Evolutionary conservation across 2,888 invertebrate genomes (phyloP).

Genomic region (Ypsolopha sequella): DNA sequence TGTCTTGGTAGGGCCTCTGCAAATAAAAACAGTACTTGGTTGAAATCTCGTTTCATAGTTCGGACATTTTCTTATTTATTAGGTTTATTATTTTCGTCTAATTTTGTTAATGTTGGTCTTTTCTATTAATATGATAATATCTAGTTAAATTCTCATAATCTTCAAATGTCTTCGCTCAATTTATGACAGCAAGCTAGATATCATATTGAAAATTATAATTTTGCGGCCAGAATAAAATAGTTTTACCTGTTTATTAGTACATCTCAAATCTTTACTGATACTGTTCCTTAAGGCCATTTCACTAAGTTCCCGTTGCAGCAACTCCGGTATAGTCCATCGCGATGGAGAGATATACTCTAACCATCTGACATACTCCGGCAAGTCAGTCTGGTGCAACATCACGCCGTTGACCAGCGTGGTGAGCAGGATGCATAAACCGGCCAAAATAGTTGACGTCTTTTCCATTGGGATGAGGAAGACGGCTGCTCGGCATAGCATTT

Average conservation of each 20-base stretch:
- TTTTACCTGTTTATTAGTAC: slow-evolving; percentile 79
- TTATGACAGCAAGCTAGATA: not conserved
- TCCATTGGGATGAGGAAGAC: slow-evolving; percentile 76
- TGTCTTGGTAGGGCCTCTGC: slow-evolving; percentile 88
- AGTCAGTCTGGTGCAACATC: slow-evolving; percentile 75
- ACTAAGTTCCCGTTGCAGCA: slow-evolving; percentile 76
- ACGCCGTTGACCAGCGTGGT: slow-evolving; percentile 77
- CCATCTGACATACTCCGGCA: slow-evolving; percentile 76
- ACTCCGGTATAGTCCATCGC: slow-evolving; percentile 78
- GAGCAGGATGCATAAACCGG: slow-evolving; percentile 73
- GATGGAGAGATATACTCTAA: slow-evolving; percentile 78
- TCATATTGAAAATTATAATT: not conserved
- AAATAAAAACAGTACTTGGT: slow-evolving; percentile 15
- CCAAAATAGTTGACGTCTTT: slow-evolving; percentile 73
- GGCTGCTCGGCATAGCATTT: slow-evolving; percentile 76
- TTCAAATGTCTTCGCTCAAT: too few species aligned
- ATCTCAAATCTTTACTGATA: slow-evolving; percentile 61
- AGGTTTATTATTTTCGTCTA: too few species aligned
- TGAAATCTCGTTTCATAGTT: not conserved
- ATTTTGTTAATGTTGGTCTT: not conserved
- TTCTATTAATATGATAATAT: too few species aligned
- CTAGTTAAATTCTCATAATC: too few species aligned
- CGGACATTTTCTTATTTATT: too few species aligned
- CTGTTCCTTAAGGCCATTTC: slow-evolving; percentile 72
- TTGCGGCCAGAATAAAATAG: not conserved